Evolutionary conservation across 2,113 vertebrate genomes (phyloP), one percentile per base, ranked within the genome.

Genomic region (Marmota flaviventris): DNA sequence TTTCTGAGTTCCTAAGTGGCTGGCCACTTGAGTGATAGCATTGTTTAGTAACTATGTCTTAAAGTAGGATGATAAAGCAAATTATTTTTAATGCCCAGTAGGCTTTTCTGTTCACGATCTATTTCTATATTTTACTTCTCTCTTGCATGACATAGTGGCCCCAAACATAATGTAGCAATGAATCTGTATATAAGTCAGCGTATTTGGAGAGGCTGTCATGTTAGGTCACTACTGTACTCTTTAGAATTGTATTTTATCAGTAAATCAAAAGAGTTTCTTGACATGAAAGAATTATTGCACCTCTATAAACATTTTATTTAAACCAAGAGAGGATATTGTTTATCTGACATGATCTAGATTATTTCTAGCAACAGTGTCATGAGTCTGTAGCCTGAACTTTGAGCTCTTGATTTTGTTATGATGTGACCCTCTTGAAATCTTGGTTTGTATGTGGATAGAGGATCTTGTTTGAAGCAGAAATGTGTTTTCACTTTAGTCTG

Each of bases 251-350:
- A 67, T 96, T 93, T 48, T 92, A 90, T 90, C 81, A 94, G 29
- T 25, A n/a, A 95, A 82, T 93, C 51, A 75, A 97, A 97, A 86
- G 84, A 85, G 95, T 94, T 96, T 96, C 81, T 94, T 96, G 76
- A 92, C 76, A 63, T 81, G 70, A 96, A 97, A 95, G 87, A 94
- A 85, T 87, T 90, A 84, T 24, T 93, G 25, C 25, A 87, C 72
- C n/a, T 87, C 56, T 72, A 16, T 95, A 75, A 87, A 95, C 81
- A 96, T 96, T 97, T 89, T 83, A 89, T 90, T 95, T 96, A 88
- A 97, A 96, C 76, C 20, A 87, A 67, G 56, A 96, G 76, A 93
- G 72, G 88, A 76, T 84, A 86, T 93, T 96, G 89, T 94, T 97
- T 69, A 91, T 53, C 37, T n/a, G 77, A 82, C 39, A 85, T 67